Conservation (phyloP, 2,113 vertebrate genomes). For the Cyprichromis sp. region DNA sequence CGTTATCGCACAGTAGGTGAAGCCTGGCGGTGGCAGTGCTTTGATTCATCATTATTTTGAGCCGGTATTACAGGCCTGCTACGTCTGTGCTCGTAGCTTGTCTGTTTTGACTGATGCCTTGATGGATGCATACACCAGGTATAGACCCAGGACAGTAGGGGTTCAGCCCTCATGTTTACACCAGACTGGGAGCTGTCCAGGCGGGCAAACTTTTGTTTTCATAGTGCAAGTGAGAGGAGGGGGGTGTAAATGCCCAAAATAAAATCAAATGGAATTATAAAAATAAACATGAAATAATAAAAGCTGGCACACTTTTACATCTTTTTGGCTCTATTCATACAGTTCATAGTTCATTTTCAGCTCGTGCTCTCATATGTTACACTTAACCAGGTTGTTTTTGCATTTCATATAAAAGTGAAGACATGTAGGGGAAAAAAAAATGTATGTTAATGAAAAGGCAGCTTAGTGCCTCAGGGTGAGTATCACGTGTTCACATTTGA, state of each 20-base stretch:
- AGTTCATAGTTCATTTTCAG: not conserved
- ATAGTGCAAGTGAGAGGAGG: not conserved
- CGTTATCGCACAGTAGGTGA: slow-evolving; percentile 1
- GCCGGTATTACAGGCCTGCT: slow-evolving; percentile 11
- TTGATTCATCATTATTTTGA: slow-evolving; percentile 21
- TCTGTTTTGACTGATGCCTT: slow-evolving; percentile 31
- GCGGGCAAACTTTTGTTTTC: not conserved
- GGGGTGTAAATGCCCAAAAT: not conserved
- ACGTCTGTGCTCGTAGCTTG: slow-evolving; percentile 11
- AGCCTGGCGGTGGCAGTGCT: not conserved
- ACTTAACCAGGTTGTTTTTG: not conserved
- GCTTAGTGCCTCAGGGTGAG: not conserved
- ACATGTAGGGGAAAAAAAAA: accelerated
- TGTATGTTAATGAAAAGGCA: not conserved
- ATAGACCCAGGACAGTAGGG: slow-evolving; percentile 22
- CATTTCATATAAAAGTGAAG: not conserved
- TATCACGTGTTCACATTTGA: not conserved
- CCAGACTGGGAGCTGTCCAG: slow-evolving; percentile 4
- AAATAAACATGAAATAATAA: not conserved
- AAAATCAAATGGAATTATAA: not conserved
- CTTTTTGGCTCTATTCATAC: not conserved
- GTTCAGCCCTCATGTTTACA: slow-evolving; percentile 24
- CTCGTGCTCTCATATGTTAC: not conserved
- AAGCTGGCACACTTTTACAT: not conserved
- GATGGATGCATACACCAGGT: slow-evolving; percentile 27